These are phyloP conservation scores for Syrmaticus mikado DNA, from an alignment of 2,113 vertebrate species.

Conservation along the genomic window DNA sequence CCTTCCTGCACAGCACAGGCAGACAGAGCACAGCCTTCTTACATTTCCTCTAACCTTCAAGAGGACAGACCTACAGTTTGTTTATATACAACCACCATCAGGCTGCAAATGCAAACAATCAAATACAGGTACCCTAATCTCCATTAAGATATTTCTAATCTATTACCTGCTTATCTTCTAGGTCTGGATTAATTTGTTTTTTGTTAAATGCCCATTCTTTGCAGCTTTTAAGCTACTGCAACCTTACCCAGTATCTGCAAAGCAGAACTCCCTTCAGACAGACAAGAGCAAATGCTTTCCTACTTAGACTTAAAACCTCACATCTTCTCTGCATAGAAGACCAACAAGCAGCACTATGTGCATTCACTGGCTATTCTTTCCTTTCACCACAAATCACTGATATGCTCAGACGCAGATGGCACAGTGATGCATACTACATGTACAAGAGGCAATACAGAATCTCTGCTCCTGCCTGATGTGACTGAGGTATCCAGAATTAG, in stretches of 20 bases:
- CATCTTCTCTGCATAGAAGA: background rate
- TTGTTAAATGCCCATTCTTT: background rate
- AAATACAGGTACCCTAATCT: background rate
- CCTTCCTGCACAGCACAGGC: background rate
- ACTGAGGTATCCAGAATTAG: background rate
- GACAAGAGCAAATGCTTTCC: background rate
- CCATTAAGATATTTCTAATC: background rate
- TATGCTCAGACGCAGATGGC: background rate
- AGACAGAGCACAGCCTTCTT: background rate
- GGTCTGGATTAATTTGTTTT: background rate
- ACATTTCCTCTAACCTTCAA: background rate
- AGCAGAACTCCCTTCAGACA: fast-evolving
- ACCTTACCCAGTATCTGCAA: background rate
- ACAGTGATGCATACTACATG: background rate
- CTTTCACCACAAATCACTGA: background rate
- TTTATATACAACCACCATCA: background rate
- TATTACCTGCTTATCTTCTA: background rate
- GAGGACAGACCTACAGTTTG: background rate
- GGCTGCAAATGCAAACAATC: background rate
- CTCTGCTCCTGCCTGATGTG: background rate
- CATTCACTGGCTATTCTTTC: background rate
- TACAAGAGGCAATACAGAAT: background rate
- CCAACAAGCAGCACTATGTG: background rate
- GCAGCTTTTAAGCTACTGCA: background rate
- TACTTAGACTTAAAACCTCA: background rate